Base-by-base conservation (phyloP, 2,113 vertebrate genomes). In the Coreoperca whiteheadi region DNA sequence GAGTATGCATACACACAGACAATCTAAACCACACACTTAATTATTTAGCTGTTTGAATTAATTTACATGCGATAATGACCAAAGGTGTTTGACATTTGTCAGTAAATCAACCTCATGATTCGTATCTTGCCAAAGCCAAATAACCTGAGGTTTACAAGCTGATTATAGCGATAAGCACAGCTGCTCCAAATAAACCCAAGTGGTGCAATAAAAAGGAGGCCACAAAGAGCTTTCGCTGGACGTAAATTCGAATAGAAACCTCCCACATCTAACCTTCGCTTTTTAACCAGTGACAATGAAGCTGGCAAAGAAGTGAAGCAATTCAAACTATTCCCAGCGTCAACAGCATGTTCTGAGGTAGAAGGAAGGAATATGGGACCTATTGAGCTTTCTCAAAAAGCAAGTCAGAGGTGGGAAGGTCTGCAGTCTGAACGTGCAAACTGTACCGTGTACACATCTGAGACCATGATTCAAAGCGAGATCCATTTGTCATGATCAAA, bases 111-210 rank as follows among this genome's bases (percentile, higher is more conserved):
- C n/a, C 10, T 10, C 0, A 60, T 11, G 18, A 81, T 67, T 77
- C 60, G 34, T 30, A 51, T 85, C 67, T 81, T 59, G 32, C 64
- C 60, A 50, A 68, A 66, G 51, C 57, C 50, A 51, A 15, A 41
- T n/a, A 8, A 53, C 72, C 77, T 77, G 16, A 51, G 43, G 28
- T 78, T 88, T 85, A 90, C 84, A 82, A 54, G 74, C 71, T 59
- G 89, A 84, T 85, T 76, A 75, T 5, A 67, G 76, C 34, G 30
- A 66, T 81, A 74, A 85, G 57, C 65, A 80, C 83, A 88, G 65
- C 79, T 87, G 86, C 87, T 78, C 48, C 59, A 68, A 51, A 83
- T 82, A 83, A 90, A 75, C 50, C 56, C 16, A 23, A 60, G 75
- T n/a, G 6, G 15, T 9, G 81, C 51, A 69, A 74, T 90, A 72